Conservation (phyloP, 2,888 invertebrate species). For the Lucinisca nassula region DNA sequence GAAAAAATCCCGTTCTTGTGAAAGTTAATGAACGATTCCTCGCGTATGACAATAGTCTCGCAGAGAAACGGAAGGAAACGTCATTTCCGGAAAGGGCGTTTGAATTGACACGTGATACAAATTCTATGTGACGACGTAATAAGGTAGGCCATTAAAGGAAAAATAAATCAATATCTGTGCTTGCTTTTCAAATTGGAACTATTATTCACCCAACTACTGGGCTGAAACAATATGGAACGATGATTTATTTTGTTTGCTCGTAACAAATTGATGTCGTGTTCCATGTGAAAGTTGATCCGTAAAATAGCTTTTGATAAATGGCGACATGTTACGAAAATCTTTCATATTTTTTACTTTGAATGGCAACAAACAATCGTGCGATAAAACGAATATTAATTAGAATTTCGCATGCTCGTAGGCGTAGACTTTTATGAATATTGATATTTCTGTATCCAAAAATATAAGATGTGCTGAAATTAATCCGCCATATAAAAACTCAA, state of each 20-base stretch:
- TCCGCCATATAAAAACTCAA: too few relatives aligned
- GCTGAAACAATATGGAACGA: not conserved
- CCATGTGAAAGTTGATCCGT: constrained; percentile 7
- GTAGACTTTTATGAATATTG: too few relatives aligned
- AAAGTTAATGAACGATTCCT: constrained; percentile 7
- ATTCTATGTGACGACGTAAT: constrained; percentile 13
- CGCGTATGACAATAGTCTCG: constrained; percentile 2
- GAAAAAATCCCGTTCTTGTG: not conserved
- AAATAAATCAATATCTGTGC: not conserved
- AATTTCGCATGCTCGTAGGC: too few relatives aligned
- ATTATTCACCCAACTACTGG: constrained; percentile 7
- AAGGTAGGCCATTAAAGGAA: constrained; percentile 13
- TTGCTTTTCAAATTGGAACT: constrained; percentile 19
- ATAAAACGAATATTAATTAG: too few relatives aligned
- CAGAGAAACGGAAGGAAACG: constrained; percentile 14
- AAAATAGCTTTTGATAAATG: not conserved
- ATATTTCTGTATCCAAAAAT: too few relatives aligned
- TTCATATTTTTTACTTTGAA: too few relatives aligned
- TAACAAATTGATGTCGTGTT: constrained; percentile 13
- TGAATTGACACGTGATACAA: constrained; percentile 15
- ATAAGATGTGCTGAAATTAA: too few relatives aligned
- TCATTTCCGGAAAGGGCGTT: constrained; percentile 14
- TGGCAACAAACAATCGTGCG: too few relatives aligned
- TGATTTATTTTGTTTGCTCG: constrained; percentile 10
- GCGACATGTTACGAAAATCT: constrained; percentile 4